These are phyloP conservation scores for Heliconius charithonia DNA, from an alignment of 2,888 invertebrate genomes.

Conservation along the genomic window DNA sequence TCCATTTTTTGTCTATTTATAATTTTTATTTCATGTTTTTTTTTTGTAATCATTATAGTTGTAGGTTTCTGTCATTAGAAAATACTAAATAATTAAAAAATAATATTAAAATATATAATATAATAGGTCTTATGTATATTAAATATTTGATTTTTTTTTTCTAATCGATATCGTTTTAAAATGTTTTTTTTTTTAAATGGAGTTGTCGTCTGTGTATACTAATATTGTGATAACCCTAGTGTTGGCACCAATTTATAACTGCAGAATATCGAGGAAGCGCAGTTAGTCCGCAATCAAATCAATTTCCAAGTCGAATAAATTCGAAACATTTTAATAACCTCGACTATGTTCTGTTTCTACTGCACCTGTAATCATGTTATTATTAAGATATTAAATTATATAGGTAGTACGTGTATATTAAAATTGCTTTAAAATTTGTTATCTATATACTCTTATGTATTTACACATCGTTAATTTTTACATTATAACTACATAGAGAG, in stretches of 20 bases:
- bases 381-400: constrained; percentile 2
- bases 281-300: constrained; percentile 45
- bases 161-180: background rate
- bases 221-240: constrained; percentile 33
- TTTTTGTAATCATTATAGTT: background rate
- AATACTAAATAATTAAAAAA: background rate
- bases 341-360: background rate
- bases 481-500: background rate
- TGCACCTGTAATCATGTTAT: background rate
- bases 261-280: constrained; percentile 48
- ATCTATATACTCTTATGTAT: constrained; percentile 1
- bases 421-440: background rate
- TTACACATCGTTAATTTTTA: constrained; percentile 20
- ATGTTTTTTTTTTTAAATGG: background rate
- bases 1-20: background rate
- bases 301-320: constrained; percentile 42
- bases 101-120: too few species aligned
- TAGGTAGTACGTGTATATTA: background rate
- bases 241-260: constrained; percentile 38
- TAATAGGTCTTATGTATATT: background rate
- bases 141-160: background rate
- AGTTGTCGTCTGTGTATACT: background rate
- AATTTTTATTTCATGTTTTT: background rate
- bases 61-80: background rate
- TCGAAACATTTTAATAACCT: constrained; percentile 37